phyloP scores from a whole-genome alignment of 2,888 invertebrate genomes.

The Cinara cedri region DNA sequence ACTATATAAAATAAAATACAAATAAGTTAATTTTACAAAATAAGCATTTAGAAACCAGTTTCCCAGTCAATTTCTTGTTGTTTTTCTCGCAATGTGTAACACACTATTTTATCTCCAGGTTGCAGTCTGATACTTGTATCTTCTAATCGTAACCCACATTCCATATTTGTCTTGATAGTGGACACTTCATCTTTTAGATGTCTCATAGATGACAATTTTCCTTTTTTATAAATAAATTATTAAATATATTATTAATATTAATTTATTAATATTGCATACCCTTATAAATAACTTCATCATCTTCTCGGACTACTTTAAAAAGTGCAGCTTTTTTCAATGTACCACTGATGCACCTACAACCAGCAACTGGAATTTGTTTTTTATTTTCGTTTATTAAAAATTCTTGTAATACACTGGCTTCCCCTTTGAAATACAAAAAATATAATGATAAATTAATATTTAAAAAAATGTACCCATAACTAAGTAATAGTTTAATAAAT shows the following conservation, averaged over 20 bases:
- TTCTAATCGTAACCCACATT: conserved; percentile 85
- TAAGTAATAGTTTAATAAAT: conserved; percentile 59
- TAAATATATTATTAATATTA: conserved; percentile 18
- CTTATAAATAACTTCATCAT: conserved; percentile 61
- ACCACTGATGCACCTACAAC: conserved; percentile 84
- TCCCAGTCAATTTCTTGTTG: conserved; percentile 79
- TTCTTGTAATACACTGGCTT: conserved; percentile 83
- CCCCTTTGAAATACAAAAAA: conserved; percentile 66
- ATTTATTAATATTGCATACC: conserved; percentile 40
- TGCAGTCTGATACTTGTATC: conserved; percentile 70
- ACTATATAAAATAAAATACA: not conserved
- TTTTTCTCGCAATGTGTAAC: conserved; percentile 73
- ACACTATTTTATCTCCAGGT: conserved; percentile 79
- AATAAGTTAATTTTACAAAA: not conserved
- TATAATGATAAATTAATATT: not conserved
- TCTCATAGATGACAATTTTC: conserved; percentile 79
- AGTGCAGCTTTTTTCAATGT: conserved; percentile 71
- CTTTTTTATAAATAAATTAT: conserved; percentile 64
- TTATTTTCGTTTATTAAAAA: conserved; percentile 81
- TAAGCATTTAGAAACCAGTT: conserved; percentile 64
- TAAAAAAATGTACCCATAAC: not conserved
- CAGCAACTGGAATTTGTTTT: conserved; percentile 85
- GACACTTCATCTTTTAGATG: conserved; percentile 89
- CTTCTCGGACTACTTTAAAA: conserved; percentile 74
- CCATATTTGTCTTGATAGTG: conserved; percentile 79